A percentile compares a stretch with the other conserved stretches of the same genome.
Conservation (phyloP, 1,140 invertebrate species). For the Gonatopus flavifemur region DNA sequence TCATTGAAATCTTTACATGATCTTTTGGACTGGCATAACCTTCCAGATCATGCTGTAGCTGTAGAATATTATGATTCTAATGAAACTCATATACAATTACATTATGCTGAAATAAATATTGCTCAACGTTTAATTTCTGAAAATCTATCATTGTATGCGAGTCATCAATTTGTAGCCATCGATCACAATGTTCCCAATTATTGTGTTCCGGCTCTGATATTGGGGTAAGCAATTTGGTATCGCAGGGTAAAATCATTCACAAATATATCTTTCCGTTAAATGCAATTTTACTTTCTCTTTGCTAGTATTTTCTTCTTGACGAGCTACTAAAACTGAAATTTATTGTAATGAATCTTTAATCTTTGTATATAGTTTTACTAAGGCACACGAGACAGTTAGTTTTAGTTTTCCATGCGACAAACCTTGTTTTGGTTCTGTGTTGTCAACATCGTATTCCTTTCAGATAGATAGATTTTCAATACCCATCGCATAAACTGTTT, state of each 20-base stretch:
- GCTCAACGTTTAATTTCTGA: constrained; percentile 18
- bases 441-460: no score
- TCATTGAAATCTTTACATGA: constrained; percentile 7
- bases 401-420: no score
- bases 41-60: constrained; percentile 20
- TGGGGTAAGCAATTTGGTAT: constrained; percentile 34
- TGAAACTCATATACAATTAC: constrained; percentile 23
- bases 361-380: not conserved
- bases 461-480: no score
- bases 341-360: constrained; percentile 5
- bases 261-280: no score
- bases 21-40: constrained; percentile 22
- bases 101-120: constrained; percentile 22
- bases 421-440: no score
- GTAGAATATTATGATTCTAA: constrained; percentile 39
- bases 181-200: constrained; percentile 30
- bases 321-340: constrained; percentile 2
- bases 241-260: constrained; percentile 1
- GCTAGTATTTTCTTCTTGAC: no score
- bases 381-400: no score
- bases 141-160: constrained; percentile 15
- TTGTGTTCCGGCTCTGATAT: constrained; percentile 38
- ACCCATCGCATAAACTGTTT: no score
- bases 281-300: no score
- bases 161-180: constrained; percentile 39